Conservation (phyloP, 2,888 invertebrate species). For the Xanthostigma xanthostigma region DNA sequence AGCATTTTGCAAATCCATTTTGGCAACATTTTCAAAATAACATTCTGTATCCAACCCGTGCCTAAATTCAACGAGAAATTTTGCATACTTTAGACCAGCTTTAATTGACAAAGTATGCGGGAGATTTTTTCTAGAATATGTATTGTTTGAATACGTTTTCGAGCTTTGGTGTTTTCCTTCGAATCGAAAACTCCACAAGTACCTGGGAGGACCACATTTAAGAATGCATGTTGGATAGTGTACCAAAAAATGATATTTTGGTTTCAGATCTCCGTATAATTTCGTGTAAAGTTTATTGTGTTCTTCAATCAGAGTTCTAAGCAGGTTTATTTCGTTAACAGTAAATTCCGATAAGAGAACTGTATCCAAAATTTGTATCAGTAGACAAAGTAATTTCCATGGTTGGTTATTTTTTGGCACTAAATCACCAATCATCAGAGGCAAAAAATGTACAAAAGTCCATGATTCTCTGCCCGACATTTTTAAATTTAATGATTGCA, state of each 20-base stretch:
- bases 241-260: conserved; percentile 5
- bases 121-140: neutral
- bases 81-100: conserved; percentile 3
- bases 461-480: conserved; percentile 12
- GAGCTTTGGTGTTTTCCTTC: conserved; percentile 4
- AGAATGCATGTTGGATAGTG: conserved; percentile 4
- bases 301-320: too few relatives aligned
- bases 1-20: too few relatives aligned
- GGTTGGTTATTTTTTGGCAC: conserved; percentile 8
- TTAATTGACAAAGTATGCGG: conserved; percentile 5
- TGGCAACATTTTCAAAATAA: too few relatives aligned
- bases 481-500: conserved; percentile 3
- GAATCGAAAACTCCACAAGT: conserved; percentile 5
- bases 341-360: conserved; percentile 5
- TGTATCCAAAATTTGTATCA: conserved; percentile 6
- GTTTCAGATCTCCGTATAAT: conserved; percentile 4
- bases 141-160: conserved; percentile 2
- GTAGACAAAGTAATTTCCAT: conserved; percentile 4
- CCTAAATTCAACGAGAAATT: conserved; percentile 4
- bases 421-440: conserved; percentile 10
- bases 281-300: neutral
- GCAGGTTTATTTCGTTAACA: neutral
- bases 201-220: conserved; percentile 5
- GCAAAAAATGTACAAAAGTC: conserved; percentile 11
- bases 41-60: neutral